These are phyloP conservation scores for Tachyglossus aculeatus DNA, from an alignment of 2,797 vertebrate genomes.

Conservation along the genomic window DNA sequence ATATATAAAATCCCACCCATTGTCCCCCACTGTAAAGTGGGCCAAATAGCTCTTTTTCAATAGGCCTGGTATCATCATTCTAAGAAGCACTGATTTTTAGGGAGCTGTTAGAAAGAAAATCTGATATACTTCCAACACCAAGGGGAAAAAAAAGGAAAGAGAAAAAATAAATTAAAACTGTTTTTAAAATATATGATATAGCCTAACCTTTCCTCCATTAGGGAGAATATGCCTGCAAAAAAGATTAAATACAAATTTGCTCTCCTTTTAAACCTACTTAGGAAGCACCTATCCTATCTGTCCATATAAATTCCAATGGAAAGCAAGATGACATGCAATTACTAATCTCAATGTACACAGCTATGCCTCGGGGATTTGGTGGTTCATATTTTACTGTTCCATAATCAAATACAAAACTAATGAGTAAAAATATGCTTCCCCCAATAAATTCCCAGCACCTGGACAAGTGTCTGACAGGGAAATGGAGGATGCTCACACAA, in stretches of 20 bases:
- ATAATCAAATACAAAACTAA: constrained; percentile 87
- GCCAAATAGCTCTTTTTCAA: constrained; percentile 49
- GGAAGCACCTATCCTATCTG: constrained; percentile 80
- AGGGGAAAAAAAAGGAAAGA: constrained; percentile 49
- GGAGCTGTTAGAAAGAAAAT: constrained; percentile 59
- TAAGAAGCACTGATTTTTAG: constrained; percentile 43
- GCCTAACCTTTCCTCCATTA: constrained; percentile 78
- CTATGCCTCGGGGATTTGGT: constrained; percentile 78
- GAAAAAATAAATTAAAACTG: constrained; percentile 72
- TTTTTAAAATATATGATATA: constrained; percentile 76
- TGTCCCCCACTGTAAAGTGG: constrained; percentile 47
- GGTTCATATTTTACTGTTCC: constrained; percentile 84
- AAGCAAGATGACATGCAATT: constrained; percentile 79
- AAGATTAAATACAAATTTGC: constrained; percentile 82
- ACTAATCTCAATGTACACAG: constrained; percentile 83
- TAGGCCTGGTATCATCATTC: constrained; percentile 50
- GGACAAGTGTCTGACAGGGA: constrained; percentile 83
- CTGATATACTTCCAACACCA: constrained; percentile 54
- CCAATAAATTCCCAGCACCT: constrained; percentile 84
- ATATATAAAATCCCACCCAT: constrained; percentile 28
- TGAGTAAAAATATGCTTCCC: constrained; percentile 85
- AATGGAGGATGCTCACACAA: constrained; percentile 79
- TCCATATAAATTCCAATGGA: constrained; percentile 82
- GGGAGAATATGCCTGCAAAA: constrained; percentile 73
- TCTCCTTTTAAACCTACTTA: constrained; percentile 83